Base-by-base conservation (phyloP, 2,888 invertebrate genomes). In the Cheilosia impressa region DNA sequence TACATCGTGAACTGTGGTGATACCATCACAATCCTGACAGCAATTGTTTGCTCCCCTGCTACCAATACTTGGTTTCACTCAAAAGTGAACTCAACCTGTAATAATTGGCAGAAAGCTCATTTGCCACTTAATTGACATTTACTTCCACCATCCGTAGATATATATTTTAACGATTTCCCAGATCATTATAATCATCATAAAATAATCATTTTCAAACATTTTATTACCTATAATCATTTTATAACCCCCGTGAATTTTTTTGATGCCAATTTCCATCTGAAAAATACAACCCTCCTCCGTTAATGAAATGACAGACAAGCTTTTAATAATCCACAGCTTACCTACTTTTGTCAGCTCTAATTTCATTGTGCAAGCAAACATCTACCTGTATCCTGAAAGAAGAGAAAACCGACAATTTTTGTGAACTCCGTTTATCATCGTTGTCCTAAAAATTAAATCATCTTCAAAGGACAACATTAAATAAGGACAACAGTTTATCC, bases 301-400 rank as follows among this genome's bases (percentile, higher is more conserved):
- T 47, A 65, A 65, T 41, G 27, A 31, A 68, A 60, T 60, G 76
- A 60, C 52, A 68, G 45, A 60, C 45, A 63, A 78, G 69, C 34
- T 63, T 27, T 47, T 71, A 71, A 78, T 63, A 47, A 78, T 69
- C 63, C 53, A 10, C 43, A 38, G 60, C 45, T 43, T 7, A 27
- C 7, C 4, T 7, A 27, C 7, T 7, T 27, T 27, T 27, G 27
- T 27, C 38, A 9, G 31, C 9, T 31, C 27, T 38, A 31, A 31
- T 41, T 43, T 34, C 31, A 34, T 10, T 41, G n/a, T 27, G n/a
- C 43, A 10, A n/a, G 41, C 13, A 10, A 38, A n/a, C 34, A 27
- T 62, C 19, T 7, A 13, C 50, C 38, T n/a, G 9, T 10, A 22
- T 53, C 53, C 62, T 45, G 58, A 9, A 15, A 34, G 19, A 52